These are phyloP conservation scores for Sula dactylatra DNA, from an alignment of 2,113 vertebrate species.

Conservation along the genomic window DNA sequence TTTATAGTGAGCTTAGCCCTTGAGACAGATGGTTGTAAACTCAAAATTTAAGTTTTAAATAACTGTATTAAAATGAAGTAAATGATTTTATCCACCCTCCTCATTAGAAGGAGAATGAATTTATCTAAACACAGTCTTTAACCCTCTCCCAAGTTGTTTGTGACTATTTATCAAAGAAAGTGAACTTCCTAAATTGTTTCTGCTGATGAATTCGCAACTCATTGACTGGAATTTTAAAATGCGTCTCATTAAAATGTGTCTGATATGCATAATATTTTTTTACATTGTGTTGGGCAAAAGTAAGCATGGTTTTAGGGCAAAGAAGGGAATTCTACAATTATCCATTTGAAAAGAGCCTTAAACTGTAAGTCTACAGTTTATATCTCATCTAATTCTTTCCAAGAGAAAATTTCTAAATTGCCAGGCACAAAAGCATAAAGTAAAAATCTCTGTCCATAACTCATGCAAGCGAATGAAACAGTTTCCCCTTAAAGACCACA, in stretches of 20 bases:
- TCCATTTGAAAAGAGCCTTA: background rate
- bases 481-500: background rate
- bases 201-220: background rate
- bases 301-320: background rate
- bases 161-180: constrained; percentile 29
- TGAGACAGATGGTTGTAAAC: constrained; percentile 79
- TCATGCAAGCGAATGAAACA: background rate
- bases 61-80: constrained; percentile 76
- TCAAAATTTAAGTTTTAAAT: constrained; percentile 78
- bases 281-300: background rate
- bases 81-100: constrained; percentile 62
- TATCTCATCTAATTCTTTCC: background rate
- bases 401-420: background rate
- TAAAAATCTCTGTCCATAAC: background rate
- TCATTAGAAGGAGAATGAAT: constrained; percentile 62
- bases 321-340: background rate
- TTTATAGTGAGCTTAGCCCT: constrained; percentile 78
- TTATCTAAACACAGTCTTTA: constrained; percentile 31
- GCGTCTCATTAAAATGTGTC: background rate
- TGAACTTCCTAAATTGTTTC: background rate
- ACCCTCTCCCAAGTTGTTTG: constrained; percentile 17
- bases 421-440: background rate
- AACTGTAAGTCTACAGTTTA: background rate
- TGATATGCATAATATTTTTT: background rate
- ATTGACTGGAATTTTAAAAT: constrained; percentile 14